A percentile compares a stretch with the other conserved stretches of the same genome.
Evolutionary conservation across 2,797 vertebrate species (phyloP).

Genomic region (Setipinna tenuifilis): DNA sequence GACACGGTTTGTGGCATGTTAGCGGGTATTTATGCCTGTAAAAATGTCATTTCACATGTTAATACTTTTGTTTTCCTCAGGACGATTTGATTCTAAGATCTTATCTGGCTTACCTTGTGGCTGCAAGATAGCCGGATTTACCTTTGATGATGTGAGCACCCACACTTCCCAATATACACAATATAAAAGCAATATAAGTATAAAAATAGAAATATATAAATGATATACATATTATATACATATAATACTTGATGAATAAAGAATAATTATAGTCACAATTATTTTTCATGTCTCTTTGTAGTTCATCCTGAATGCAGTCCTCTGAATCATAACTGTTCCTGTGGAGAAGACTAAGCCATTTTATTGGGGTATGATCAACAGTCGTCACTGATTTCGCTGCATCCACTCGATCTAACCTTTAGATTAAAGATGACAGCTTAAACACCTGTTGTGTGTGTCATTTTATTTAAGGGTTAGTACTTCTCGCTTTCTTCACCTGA

Average conservation of each 20-base stretch:
- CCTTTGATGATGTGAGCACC: neutral
- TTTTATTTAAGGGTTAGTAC: neutral
- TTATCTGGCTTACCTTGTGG: neutral
- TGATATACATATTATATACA: too few relatives aligned
- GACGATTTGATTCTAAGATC: neutral
- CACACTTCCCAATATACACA: neutral
- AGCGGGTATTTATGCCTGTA: neutral
- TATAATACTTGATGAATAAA: too few relatives aligned
- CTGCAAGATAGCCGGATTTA: slow-evolving; percentile 12
- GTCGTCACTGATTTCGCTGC: neutral
- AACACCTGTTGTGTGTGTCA: neutral
- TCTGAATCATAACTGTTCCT: neutral
- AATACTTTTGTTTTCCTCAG: neutral
- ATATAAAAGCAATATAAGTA: neutral
- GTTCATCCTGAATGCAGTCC: neutral
- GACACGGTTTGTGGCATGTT: neutral
- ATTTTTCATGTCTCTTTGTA: neutral
- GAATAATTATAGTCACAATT: neutral
- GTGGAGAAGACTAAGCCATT: neutral
- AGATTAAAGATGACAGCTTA: neutral
- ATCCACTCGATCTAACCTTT: neutral
- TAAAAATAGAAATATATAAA: neutral
- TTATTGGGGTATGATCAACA: neutral
- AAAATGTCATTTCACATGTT: neutral
- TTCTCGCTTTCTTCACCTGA: too few relatives aligned